These are phyloP conservation scores for Sarcophaga rosellei DNA, from an alignment of 2,888 invertebrate species.

Conservation along the genomic window DNA sequence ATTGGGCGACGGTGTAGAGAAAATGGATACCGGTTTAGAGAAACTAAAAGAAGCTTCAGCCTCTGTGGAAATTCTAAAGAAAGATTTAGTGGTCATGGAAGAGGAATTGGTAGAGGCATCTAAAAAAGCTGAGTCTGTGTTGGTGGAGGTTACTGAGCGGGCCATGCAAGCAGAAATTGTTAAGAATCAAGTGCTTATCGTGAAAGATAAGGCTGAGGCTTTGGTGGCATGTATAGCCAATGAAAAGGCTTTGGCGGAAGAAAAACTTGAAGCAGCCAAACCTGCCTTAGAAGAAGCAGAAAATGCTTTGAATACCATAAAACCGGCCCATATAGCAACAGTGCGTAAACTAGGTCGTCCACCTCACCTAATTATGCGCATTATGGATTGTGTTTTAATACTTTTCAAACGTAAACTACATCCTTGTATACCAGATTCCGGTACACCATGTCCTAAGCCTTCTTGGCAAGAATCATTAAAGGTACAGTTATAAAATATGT, in stretches of 20 bases:
- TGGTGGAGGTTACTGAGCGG: slow-evolving; percentile 94
- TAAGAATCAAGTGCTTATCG: slow-evolving; percentile 96
- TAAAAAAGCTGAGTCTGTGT: slow-evolving; percentile 93
- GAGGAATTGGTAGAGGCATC: slow-evolving; percentile 95
- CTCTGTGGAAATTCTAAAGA: slow-evolving; percentile 94
- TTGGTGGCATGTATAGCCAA: slow-evolving; percentile 92
- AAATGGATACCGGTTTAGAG: slow-evolving; percentile 97
- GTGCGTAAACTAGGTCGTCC: slow-evolving; percentile 97
- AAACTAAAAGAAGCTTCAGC: slow-evolving; percentile 97
- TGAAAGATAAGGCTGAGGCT: slow-evolving; percentile 96
- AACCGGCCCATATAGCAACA: slow-evolving; percentile 97
- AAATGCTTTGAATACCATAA: slow-evolving; percentile 96
- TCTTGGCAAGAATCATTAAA: slow-evolving; percentile 98
- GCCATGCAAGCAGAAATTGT: slow-evolving; percentile 98
- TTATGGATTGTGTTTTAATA: slow-evolving; percentile 98
- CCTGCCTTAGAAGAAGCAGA: slow-evolving; percentile 98
- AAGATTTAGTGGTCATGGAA: slow-evolving; percentile 96
- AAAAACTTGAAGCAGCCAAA: slow-evolving; percentile 96
- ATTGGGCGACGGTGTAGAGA: slow-evolving; percentile 92
- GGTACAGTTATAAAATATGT: slow-evolving; percentile 80
- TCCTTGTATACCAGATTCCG: slow-evolving; percentile 90
- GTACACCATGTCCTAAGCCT: slow-evolving; percentile 92
- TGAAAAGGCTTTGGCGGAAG: slow-evolving; percentile 95
- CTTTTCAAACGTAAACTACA: slow-evolving; percentile 95
- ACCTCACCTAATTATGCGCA: slow-evolving; percentile 98